Percentiles rank a stretch among this genome's conserved stretches.
Conservation (phyloP, 2,797 vertebrate species). For the Dallia pectoralis region DNA sequence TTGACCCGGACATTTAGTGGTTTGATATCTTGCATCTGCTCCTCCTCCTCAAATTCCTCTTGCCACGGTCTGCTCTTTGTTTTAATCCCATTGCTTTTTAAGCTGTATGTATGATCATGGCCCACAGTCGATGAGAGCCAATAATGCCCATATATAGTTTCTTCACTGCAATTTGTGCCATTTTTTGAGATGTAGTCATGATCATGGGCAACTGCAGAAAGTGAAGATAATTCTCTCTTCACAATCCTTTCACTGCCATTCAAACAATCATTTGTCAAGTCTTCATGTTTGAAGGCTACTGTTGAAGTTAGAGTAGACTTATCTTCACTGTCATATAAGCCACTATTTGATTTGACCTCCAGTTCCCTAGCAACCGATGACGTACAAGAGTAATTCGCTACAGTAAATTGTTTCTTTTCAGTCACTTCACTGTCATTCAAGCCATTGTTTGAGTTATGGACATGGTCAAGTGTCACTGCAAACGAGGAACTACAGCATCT, state of each 20-base stretch:
- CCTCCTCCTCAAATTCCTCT: slow-evolving; percentile 18
- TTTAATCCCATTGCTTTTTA: not conserved
- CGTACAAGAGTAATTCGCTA: too few species aligned
- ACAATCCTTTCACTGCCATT: not conserved
- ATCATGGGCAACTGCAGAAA: not conserved
- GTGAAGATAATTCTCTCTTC: not conserved
- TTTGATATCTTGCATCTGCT: not conserved
- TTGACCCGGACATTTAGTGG: not conserved
- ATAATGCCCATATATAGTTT: not conserved
- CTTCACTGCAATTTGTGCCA: not conserved
- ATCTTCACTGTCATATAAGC: not conserved
- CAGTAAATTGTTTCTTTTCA: not conserved
- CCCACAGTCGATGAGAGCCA: not conserved
- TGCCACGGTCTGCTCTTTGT: not conserved
- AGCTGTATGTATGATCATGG: not conserved
- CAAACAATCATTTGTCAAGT: not conserved
- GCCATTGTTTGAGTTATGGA: not conserved
- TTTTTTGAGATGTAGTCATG: slow-evolving; percentile 3
- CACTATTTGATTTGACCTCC: not conserved
- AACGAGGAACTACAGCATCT: not conserved
- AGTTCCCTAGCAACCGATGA: not conserved
- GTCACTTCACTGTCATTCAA: not conserved
- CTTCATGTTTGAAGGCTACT: not conserved
- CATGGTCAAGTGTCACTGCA: not conserved
- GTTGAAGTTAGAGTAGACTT: not conserved